These are phyloP conservation scores for Orthonychiurus folsomi DNA, from an alignment of 2,888 invertebrate genomes.

Conservation along the genomic window DNA sequence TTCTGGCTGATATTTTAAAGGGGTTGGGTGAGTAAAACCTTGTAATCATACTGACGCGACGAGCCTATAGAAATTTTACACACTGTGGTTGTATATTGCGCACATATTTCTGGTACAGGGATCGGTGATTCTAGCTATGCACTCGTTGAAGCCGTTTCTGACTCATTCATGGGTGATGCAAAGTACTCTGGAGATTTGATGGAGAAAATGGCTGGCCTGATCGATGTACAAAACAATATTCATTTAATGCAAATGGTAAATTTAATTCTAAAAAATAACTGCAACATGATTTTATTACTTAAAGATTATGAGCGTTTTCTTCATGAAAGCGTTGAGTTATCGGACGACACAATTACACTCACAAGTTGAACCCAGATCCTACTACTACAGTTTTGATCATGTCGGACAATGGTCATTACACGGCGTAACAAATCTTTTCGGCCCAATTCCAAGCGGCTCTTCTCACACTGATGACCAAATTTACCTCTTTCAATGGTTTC, in stretches of 20 bases:
- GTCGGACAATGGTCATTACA: constrained; percentile 43
- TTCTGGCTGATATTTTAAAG: not conserved
- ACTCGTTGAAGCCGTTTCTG: constrained; percentile 45
- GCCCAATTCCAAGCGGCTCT: constrained; percentile 1
- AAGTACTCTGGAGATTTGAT: constrained; percentile 44
- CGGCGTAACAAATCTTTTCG: not conserved
- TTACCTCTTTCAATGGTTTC: constrained; percentile 18
- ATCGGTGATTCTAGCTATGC: constrained; percentile 45
- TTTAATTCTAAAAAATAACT: no score
- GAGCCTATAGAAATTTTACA: no score
- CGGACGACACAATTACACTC: constrained; percentile 44
- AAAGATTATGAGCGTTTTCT: constrained; percentile 47
- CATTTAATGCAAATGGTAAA: no score
- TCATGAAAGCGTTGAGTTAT: constrained; percentile 47
- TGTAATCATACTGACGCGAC: no score
- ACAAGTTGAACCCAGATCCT: constrained; percentile 42
- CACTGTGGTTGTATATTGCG: no score
- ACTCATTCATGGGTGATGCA: constrained; percentile 44
- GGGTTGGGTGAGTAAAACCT: no score
- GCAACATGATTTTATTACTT: no score
- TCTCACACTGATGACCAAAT: constrained; percentile 4
- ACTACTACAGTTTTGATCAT: constrained; percentile 49
- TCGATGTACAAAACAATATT: constrained; percentile 46
- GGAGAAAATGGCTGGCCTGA: constrained; percentile 46
- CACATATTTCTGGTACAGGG: no score